A percentile compares a stretch with the other conserved stretches of the same genome.
These are phyloP conservation scores for Etheostoma spectabile DNA, from an alignment of 2,113 vertebrate species.

Conservation along the genomic window DNA sequence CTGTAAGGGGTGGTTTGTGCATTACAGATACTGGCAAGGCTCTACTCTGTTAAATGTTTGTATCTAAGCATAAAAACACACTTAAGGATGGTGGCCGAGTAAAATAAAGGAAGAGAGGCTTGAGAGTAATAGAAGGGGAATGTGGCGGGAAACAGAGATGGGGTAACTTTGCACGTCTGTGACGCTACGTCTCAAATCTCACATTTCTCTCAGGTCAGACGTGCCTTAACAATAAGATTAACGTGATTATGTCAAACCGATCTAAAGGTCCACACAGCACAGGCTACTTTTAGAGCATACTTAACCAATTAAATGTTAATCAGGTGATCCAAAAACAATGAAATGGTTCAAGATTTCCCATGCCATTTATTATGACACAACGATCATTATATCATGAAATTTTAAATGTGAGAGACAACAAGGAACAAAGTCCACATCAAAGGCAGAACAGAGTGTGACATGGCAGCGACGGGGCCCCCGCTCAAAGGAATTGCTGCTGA, in stretches of 20 bases:
- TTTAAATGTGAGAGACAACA: background rate
- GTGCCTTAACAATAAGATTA: background rate
- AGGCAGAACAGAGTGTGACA: background rate
- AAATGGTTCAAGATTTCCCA: background rate
- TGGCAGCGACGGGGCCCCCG: background rate
- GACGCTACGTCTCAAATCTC: slow-evolving; percentile 6
- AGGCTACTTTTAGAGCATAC: background rate
- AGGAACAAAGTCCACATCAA: background rate
- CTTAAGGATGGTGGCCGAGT: background rate
- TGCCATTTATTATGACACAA: slow-evolving; percentile 7
- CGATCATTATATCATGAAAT: background rate
- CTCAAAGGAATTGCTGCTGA: background rate
- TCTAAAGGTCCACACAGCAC: background rate
- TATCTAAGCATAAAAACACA: background rate
- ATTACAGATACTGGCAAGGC: background rate
- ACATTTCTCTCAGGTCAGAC: background rate
- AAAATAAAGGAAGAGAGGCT: background rate
- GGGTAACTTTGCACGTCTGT: background rate
- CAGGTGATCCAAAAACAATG: background rate
- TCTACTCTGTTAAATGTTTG: background rate
- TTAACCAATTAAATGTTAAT: background rate
- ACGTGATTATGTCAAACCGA: background rate
- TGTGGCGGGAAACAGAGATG: background rate
- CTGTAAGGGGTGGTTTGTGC: background rate
- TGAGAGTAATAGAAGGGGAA: background rate